Evolutionary conservation across 2,113 vertebrate genomes (phyloP), one percentile per base, ranked within the genome.

Genomic region (Abramis brama): DNA sequence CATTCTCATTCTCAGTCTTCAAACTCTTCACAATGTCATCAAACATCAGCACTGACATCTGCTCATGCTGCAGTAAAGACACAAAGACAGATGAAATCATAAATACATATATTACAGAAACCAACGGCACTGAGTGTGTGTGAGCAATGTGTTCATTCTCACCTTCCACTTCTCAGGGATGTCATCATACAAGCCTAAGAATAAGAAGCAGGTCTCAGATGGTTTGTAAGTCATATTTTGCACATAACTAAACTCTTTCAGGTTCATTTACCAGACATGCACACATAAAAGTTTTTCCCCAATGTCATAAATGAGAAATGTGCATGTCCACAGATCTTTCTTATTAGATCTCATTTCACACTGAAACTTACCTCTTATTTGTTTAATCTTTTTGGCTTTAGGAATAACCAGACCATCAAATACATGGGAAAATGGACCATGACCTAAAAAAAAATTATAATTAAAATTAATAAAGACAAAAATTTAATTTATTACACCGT

Each of bases 331-430:
- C 66, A 70, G 62, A 66, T 25, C 2, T n/a, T 64, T 64, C 62
- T 64, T 5, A 27, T 30, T 64, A 64, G 25, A 30, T 30, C 7
- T 27, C 3, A 25, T 62, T 10, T 62, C n/a, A 62, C 60, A 62
- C 60, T 27, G 27, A 17, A 2, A 47, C 71, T 47, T 25, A 74
- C 71, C 71, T 25, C 3, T 36, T 70, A 70, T 21, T 36, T 21
- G 1, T 70, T 70, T 68, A 0, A 9, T 36, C 8, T 7, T 66
- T 36, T 45, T 45, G 39, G 6, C 43, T 74, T 47, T 11, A 15
- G 71, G 71, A 45, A 74, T 74, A 25, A 74, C 10, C 39, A 43
- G 71, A 15, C 43, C 43, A 43, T 74, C 71, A 74, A 74, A 74
- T 13, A 74, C 11, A 45, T n/a, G n/a, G n/a, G n/a, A n/a, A n/a